Base-by-base conservation (phyloP, 2,888 invertebrate genomes). In the Drosophila lacicola region DNA sequence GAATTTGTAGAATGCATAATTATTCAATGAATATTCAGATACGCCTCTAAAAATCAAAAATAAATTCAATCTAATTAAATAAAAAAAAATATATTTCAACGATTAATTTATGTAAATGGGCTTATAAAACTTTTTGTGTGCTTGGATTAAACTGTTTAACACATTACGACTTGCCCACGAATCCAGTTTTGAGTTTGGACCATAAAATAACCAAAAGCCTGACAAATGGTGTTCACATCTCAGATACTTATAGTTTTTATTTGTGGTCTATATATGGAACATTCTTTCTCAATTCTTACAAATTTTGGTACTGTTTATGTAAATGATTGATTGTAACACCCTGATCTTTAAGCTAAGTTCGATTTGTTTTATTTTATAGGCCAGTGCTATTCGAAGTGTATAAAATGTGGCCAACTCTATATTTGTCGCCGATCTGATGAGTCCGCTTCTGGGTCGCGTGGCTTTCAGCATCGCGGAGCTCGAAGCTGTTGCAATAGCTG, bases 21-120 rank as follows among this genome's bases (percentile, higher is more conserved):
- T 68, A 54, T 66, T 46, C 68, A 62, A 70, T 78, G 76, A 80
- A 80, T 80, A 80, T 73, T 68, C 65, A 71, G 65, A 76, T 51
- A 50, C 36, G 66, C 47, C 47, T 51, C 54, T 63, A 36, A 63
- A 71, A 66, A 62, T 45, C 55, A 54, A 63, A 82, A 71, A 80
- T 80, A 86, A 86, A 86, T 79, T 70, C 61, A 50, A 77, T 19
- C 70, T 74, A 83, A 84, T 80, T 83, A 83, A 83, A 81, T 84
- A 70, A 65, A 74, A 77, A 47, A 67, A 62, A 51, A 58, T 17
- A 29, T 50, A 65, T 58, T 47, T 60, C 62, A 54, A 53, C 85
- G 74, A 54, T 64, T 70, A 62, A 68, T 71, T 82, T 86, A 82
- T 82, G 83, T 71, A 78, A 86, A 86, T 54, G 66, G 37, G 64